Percentiles rank a stretch among this genome's conserved stretches.
These are phyloP conservation scores for Coregonus suidteri DNA, from an alignment of 2,797 vertebrate genomes.

Conservation along the genomic window DNA sequence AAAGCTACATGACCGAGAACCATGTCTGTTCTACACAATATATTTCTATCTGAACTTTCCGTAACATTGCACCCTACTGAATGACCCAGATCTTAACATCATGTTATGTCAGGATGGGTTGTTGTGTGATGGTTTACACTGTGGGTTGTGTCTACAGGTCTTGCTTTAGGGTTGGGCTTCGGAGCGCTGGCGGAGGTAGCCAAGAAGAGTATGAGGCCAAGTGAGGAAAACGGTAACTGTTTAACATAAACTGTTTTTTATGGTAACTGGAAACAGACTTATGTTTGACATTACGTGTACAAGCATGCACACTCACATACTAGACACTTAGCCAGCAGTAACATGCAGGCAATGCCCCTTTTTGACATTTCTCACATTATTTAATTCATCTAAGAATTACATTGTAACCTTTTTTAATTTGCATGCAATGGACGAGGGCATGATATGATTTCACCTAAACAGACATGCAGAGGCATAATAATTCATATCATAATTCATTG, in stretches of 20 bases:
- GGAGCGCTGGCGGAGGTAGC: slow-evolving; percentile 95
- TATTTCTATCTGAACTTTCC: too few species aligned
- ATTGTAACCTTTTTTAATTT: too few species aligned
- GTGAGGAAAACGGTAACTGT: slow-evolving; percentile 77
- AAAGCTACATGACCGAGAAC: too few species aligned
- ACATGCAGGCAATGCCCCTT: not conserved
- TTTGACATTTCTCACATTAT: not conserved
- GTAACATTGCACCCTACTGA: not conserved
- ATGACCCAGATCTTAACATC: not conserved
- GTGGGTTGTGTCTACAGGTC: slow-evolving; percentile 70
- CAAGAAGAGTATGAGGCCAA: slow-evolving; percentile 89
- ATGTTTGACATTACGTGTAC: slow-evolving; percentile 1
- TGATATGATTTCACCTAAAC: too few species aligned
- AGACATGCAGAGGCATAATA: too few species aligned
- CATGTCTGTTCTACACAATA: too few species aligned
- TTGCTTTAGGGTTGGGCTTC: slow-evolving; percentile 93
- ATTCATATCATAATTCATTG: not conserved
- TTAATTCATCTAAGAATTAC: too few species aligned
- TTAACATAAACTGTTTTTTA: slow-evolving; percentile 1
- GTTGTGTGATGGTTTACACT: not conserved
- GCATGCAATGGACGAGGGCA: too few species aligned
- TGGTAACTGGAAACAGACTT: not conserved
- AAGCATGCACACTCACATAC: not conserved
- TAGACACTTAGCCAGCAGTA: not conserved
- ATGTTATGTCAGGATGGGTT: not conserved